Base-by-base conservation (phyloP, 2,113 vertebrate species). In the Ailuropoda melanoleuca region DNA sequence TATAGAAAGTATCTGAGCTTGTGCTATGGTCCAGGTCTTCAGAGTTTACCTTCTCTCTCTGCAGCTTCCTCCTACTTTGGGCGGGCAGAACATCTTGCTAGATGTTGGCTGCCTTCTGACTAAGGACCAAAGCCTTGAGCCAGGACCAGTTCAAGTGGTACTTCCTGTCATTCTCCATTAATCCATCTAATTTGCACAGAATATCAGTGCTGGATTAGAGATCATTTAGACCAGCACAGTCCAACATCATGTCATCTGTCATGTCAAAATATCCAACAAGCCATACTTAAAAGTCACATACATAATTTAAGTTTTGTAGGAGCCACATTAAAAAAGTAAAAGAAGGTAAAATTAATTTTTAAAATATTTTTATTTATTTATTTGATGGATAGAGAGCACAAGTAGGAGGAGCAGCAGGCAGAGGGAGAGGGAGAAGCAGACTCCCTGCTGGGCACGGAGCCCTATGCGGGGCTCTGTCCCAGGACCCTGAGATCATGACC, bases 131-230 rank as follows among this genome's bases (percentile, higher is more conserved):
- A 78, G n/a, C 43, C 56, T 50, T 66, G 23, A 88, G 39, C 62
- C 46, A 64, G 64, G 34, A 78, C 60, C 24, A 19, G 31, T 66
- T 64, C 17, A 89, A 87, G 56, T 15, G 24, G 18, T 10, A 19
- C 34, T 88, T 92, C 81, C 83, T 88, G 81, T 88, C 85, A 74
- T 34, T 88, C 53, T 83, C 29, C 23, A 60, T 48, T 90, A 48
- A 60, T 87, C 58, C 34, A 29, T 87, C n/a, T 74, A 90, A 83
- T 74, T 26, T 37, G 8, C 46, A 43, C 7, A 55, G 72, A 58
- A 31, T 56, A 37, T 85, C 86, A 48, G 0, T 55, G 34, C 50
- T 26, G 56, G 24, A 37, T 93, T 43, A 82, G 53, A 80, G 18
- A 53, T 80, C 80, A 31, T 64, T 9, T 34, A 88, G 62, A 39